A percentile compares a stretch with the other conserved stretches of the same genome.
phyloP scores from a whole-genome alignment of 2,888 invertebrate genomes.

The Ectemnius cavifrons region DNA sequence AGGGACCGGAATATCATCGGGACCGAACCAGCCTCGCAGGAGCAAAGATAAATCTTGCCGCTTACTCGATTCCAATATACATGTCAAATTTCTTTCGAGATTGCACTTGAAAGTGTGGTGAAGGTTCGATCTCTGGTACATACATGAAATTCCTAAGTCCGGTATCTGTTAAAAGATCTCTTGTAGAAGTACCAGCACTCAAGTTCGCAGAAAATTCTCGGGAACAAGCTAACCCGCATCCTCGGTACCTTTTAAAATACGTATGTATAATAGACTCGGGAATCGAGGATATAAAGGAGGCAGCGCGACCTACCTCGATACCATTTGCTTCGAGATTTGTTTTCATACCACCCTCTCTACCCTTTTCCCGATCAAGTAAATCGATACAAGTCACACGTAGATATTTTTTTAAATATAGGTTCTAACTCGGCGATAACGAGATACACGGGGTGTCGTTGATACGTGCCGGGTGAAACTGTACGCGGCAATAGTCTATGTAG shows the following conservation, averaged over 20 bases:
- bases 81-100: no score
- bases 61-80: no score
- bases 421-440: conserved; percentile 32
- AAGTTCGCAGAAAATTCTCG: background rate
- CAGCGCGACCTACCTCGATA: background rate
- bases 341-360: background rate
- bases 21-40: no score
- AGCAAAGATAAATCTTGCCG: no score
- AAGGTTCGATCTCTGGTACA: no score
- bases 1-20: conserved; percentile 4
- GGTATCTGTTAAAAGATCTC: no score
- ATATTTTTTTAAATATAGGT: no score
- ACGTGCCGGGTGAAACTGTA: conserved; percentile 55
- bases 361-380: background rate
- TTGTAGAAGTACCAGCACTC: background rate
- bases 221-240: background rate
- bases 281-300: background rate
- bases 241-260: background rate
- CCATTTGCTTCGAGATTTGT: no score
- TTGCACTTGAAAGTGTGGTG: no score
- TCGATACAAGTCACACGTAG: no score
- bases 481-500: conserved; percentile 59
- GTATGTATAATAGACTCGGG: background rate
- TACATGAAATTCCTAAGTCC: no score
- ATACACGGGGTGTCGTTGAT: conserved; percentile 26